Evolutionary conservation across 2,113 vertebrate species (phyloP).

Genomic region (Siphamia tubifer): DNA sequence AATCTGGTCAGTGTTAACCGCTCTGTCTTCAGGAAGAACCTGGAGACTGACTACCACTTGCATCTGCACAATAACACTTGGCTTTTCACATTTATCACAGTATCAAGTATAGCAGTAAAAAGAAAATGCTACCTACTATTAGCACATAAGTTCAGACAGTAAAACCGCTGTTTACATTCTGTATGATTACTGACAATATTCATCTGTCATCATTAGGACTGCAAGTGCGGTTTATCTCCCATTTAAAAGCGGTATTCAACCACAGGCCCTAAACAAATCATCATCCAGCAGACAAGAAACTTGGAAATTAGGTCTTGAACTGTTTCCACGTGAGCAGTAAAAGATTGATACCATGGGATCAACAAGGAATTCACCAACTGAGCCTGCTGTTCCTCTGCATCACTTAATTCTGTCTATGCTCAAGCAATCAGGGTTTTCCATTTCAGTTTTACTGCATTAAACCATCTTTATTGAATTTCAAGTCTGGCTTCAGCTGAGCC

Average conservation of each 20-base stretch:
- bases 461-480: conserved; percentile 60
- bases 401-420: conserved; percentile 28
- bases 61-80: conserved; percentile 30
- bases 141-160: not conserved
- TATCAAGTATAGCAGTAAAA: conserved; percentile 16
- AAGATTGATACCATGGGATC: conserved; percentile 54
- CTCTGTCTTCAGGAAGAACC: conserved; percentile 24
- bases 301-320: conserved; percentile 27
- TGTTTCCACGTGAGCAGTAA: conserved; percentile 43
- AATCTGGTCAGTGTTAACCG: conserved; percentile 53
- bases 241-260: conserved; percentile 26
- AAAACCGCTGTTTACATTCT: conserved; percentile 20
- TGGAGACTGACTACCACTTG: conserved; percentile 13
- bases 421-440: conserved; percentile 49
- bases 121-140: not conserved
- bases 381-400: conserved; percentile 34
- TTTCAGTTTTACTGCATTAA: conserved; percentile 55
- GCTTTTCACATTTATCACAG: conserved; percentile 27
- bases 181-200: conserved; percentile 8
- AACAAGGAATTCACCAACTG: conserved; percentile 42
- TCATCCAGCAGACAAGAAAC: conserved; percentile 21
- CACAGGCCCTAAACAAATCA: conserved; percentile 45
- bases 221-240: conserved; percentile 15
- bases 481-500: conserved; percentile 35
- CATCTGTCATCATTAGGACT: conserved; percentile 30